Percentiles rank a stretch among this genome's conserved stretches.
phyloP scores from a whole-genome alignment of 2,113 vertebrate genomes.

The Peromyscus polionotus region DNA sequence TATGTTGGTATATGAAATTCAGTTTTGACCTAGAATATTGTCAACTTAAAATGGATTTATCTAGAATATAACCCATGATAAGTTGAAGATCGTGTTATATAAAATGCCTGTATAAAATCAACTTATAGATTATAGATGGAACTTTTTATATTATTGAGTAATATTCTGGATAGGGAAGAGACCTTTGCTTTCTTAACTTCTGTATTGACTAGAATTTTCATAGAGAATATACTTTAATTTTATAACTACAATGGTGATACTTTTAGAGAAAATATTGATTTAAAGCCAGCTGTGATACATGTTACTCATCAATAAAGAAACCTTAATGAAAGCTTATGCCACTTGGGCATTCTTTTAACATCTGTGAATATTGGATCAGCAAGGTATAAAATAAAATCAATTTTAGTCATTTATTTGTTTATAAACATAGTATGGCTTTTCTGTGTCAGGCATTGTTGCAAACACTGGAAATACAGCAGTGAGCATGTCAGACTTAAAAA shows the following conservation, averaged over 20 bases:
- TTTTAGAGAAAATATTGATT: neutral
- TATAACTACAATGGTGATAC: constrained; percentile 16
- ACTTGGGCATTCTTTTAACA: constrained; percentile 15
- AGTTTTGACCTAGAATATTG: neutral
- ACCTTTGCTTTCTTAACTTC: constrained; percentile 21
- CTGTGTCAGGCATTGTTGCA: neutral
- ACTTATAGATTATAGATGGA: neutral
- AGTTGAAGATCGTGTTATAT: neutral
- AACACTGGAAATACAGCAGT: neutral
- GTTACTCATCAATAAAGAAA: neutral
- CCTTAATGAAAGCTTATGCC: constrained; percentile 37
- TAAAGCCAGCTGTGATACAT: constrained; percentile 27
- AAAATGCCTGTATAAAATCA: constrained; percentile 25
- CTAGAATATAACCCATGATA: neutral
- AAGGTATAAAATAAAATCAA: constrained; percentile 19
- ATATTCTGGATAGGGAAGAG: constrained; percentile 40
- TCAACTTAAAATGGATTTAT: neutral
- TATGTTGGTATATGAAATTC: neutral
- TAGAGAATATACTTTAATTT: constrained; percentile 16
- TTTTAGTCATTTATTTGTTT: neutral
- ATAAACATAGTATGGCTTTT: neutral
- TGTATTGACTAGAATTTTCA: constrained; percentile 25
- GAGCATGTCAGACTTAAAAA: neutral
- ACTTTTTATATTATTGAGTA: constrained; percentile 28
- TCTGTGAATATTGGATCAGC: constrained; percentile 8